phyloP scores from a whole-genome alignment of 2,113 vertebrate genomes.

The Callospermophilus lateralis region DNA sequence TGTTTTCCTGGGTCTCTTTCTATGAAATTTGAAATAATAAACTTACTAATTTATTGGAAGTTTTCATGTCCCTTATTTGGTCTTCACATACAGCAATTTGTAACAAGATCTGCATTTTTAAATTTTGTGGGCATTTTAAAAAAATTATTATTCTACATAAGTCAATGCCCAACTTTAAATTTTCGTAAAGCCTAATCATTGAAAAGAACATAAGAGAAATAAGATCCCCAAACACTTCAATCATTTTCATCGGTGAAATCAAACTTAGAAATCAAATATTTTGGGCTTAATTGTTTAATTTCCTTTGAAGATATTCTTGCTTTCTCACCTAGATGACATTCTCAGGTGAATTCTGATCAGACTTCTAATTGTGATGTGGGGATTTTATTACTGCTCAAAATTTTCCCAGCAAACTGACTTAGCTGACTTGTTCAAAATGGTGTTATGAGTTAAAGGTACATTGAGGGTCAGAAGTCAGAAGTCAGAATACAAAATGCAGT shows the following conservation, averaged over 20 bases:
- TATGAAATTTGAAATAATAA: not conserved
- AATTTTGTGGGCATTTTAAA: not conserved
- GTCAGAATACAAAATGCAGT: not conserved
- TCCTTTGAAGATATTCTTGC: not conserved
- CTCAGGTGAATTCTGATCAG: not conserved
- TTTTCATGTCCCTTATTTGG: not conserved
- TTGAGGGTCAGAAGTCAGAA: not conserved
- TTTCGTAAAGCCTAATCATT: not conserved
- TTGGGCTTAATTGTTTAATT: not conserved
- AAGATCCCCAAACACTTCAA: not conserved
- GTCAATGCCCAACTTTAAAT: not conserved
- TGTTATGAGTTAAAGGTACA: not conserved
- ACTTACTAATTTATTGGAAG: slow-evolving; percentile 8
- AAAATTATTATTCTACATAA: not conserved
- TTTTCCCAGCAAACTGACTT: not conserved
- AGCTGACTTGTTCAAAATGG: not conserved
- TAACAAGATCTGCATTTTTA: not conserved
- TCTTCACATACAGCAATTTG: not conserved
- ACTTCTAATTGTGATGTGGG: not conserved
- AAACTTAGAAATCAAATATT: not conserved
- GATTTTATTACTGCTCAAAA: not conserved
- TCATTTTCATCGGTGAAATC: not conserved
- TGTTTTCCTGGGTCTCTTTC: not conserved
- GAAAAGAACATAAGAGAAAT: slow-evolving; percentile 45
- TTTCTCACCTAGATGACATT: not conserved